Conservation (phyloP, 2,797 vertebrate genomes). For the Platalea minor region DNA sequence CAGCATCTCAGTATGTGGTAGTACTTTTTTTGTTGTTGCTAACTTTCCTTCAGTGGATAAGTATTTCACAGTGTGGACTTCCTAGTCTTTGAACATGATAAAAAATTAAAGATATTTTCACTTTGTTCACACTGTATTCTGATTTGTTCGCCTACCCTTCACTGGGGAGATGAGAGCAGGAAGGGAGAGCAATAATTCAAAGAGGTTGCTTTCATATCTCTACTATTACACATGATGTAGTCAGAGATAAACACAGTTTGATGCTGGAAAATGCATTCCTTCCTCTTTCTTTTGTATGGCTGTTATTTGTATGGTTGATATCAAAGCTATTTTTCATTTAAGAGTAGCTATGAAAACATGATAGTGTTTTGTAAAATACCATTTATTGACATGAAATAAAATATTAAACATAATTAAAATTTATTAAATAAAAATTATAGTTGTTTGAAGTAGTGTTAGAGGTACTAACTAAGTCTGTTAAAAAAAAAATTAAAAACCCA, state of each 20-base stretch:
- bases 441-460: not conserved
- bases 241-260: not conserved
- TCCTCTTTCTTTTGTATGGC: not conserved
- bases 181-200: not conserved
- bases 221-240: not conserved
- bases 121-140: not conserved
- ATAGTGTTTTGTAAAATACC: not conserved
- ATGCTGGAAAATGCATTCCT: not conserved
- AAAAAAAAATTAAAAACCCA: not conserved
- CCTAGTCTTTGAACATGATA: not conserved
- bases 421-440: not conserved
- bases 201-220: not conserved
- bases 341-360: not conserved
- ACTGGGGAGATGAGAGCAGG: not conserved
- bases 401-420: not conserved
- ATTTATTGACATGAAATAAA: not conserved
- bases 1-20: not conserved
- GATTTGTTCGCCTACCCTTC: not conserved
- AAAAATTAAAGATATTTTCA: not conserved
- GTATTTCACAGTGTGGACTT: not conserved
- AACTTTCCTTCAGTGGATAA: not conserved
- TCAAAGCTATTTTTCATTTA: not conserved
- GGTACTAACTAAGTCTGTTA: not conserved
- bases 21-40: not conserved
- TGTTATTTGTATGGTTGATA: not conserved